These are phyloP conservation scores for Pherbina coryleti DNA, from an alignment of 2,888 invertebrate genomes.

Conservation along the genomic window DNA sequence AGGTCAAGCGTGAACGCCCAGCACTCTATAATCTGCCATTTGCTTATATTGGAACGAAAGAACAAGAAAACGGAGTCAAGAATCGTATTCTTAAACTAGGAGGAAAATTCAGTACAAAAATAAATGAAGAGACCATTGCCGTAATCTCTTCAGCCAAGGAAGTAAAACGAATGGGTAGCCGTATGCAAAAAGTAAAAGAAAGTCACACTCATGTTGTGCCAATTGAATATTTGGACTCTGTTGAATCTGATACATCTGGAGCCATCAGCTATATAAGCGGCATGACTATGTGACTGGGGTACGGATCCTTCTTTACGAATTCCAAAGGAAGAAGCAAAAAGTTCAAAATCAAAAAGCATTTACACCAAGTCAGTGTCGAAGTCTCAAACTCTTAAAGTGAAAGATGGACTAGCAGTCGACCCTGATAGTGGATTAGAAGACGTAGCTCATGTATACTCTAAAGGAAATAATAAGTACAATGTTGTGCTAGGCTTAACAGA, in stretches of 20 bases:
- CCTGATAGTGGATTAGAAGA: slow-evolving; percentile 87
- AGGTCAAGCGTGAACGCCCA: slow-evolving; percentile 75
- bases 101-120: slow-evolving; percentile 78
- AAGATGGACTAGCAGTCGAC: slow-evolving; percentile 91
- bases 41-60: slow-evolving; percentile 75
- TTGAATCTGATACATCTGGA: slow-evolving; percentile 73
- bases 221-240: slow-evolving; percentile 79
- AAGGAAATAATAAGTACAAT: slow-evolving; percentile 75
- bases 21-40: slow-evolving; percentile 85
- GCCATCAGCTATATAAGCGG: slow-evolving; percentile 76
- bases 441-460: slow-evolving; percentile 76
- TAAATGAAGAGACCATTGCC: slow-evolving; percentile 78
- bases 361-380: slow-evolving; percentile 73
- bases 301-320: slow-evolving; percentile 72
- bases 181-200: slow-evolving; percentile 77
- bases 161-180: slow-evolving; percentile 76
- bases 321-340: slow-evolving; percentile 73
- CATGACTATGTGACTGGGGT: slow-evolving; percentile 86
- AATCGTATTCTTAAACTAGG: slow-evolving; percentile 80
- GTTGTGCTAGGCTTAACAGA: slow-evolving; percentile 88
- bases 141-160: slow-evolving; percentile 80
- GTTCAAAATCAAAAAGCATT: slow-evolving; percentile 75
- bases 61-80: slow-evolving; percentile 75
- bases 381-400: slow-evolving; percentile 79
- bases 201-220: slow-evolving; percentile 85